Evolutionary conservation across 2,797 vertebrate species (phyloP), one percentile per base, ranked within the genome.

Genomic region (Anguilla megastoma): DNA sequence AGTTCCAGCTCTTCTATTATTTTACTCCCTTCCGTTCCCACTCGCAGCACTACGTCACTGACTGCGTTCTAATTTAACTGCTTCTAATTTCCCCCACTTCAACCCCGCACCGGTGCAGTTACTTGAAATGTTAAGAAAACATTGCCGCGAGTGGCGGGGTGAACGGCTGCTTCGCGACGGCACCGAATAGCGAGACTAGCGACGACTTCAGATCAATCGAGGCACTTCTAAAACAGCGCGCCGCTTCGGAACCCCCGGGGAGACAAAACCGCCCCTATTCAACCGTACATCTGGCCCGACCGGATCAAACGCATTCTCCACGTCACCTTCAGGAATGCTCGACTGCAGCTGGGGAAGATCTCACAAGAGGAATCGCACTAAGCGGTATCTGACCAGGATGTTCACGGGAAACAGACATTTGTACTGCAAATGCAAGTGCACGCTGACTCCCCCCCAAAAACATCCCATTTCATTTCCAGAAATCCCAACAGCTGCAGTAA

Each of bases 241-340:
- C 74, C 30, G 74, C 74, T 21, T 79, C 74, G 33, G 74, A 79
- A 79, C 74, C 74, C 74, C 74, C 16, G 33, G 74, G 74, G 74
- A 41, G 74, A 79, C 33, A 41, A 41, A 79, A 79, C 74, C 3
- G 10, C 71, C 74, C 74, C 74, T 79, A 79, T 79, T 79, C 74
- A 79, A 79, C 16, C 74, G 36, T 79, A 79, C 74, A 79, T 79
- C 74, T 79, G 74, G 74, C 16, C 9, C 74, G 74, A 79, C 74
- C 36, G 33, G 74, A 79, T 79, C 74, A 79, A 79, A 79, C 74
- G 36, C 74, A 79, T 79, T 79, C 74, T 79, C 74, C 74, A 79
- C 74, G 74, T 41, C 74, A 45, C 74, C 74, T 79, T 45, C 74
- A 36, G 74, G 74, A 79, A 79, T 36, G 74, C 74, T 41, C 33